phyloP scores from a whole-genome alignment of 2,113 vertebrate species.

The Syngnathoides biaculeatus region DNA sequence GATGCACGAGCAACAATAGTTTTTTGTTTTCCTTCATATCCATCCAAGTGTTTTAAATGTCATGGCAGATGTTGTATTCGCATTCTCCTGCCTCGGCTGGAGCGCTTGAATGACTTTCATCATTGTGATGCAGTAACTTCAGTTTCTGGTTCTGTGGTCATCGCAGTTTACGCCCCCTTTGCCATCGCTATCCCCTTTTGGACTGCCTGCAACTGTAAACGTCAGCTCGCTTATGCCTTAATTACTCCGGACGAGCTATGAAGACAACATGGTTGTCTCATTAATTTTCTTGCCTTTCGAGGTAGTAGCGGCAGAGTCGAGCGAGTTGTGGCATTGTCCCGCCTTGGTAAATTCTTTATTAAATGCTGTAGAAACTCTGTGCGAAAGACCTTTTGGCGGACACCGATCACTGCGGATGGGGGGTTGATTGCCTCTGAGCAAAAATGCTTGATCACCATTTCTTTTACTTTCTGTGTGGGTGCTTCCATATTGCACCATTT shows the following conservation, averaged over 20 bases:
- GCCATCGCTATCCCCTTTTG: background rate
- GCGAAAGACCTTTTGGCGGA: background rate
- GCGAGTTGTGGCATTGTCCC: background rate
- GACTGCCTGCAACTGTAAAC: background rate
- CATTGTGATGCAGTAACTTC: background rate
- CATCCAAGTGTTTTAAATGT: too few relatives aligned
- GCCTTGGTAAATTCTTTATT: background rate
- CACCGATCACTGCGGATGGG: background rate
- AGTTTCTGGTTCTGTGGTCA: background rate
- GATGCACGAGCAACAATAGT: too few relatives aligned
- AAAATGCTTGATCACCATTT: slow-evolving; percentile 21
- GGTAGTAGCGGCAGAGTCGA: background rate
- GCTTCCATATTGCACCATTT: slow-evolving; percentile 28
- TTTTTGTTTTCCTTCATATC: too few relatives aligned
- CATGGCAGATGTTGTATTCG: too few relatives aligned
- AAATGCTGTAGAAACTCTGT: background rate
- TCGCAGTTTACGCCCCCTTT: background rate
- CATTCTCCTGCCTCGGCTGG: too few relatives aligned
- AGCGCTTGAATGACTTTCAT: too few relatives aligned
- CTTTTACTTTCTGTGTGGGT: slow-evolving; percentile 16
- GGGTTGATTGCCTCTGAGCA: slow-evolving; percentile 25
- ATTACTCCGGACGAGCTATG: background rate
- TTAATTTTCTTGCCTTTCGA: background rate
- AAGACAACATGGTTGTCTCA: background rate
- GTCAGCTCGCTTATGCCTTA: background rate